phyloP scores from a whole-genome alignment of 2,797 vertebrate species.

The Thalassophryne amazonica region DNA sequence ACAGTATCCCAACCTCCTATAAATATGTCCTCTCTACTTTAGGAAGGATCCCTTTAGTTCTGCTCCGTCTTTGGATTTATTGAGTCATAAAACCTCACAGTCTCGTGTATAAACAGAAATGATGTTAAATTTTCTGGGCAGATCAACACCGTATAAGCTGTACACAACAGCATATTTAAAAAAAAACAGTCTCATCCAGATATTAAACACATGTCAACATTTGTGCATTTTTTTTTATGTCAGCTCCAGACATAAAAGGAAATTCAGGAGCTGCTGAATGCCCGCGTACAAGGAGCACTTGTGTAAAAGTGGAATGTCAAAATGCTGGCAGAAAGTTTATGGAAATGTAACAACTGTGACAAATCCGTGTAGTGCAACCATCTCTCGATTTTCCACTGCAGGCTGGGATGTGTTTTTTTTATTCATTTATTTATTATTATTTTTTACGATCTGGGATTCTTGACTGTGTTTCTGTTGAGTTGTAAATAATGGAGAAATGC shows the following conservation, averaged over 20 bases:
- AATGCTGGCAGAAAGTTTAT: constrained; percentile 17
- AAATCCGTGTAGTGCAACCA: constrained; percentile 2
- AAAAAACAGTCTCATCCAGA: not conserved
- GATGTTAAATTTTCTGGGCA: not conserved
- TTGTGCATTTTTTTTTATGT: no score
- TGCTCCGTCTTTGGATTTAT: constrained; percentile 6
- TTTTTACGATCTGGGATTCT: constrained; percentile 59
- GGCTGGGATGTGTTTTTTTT: constrained; percentile 59
- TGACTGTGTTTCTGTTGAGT: constrained; percentile 47
- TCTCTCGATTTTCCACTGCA: constrained; percentile 58
- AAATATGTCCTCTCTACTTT: constrained; percentile 10
- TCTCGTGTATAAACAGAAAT: constrained; percentile 9
- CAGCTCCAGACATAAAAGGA: constrained; percentile 15
- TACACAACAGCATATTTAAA: constrained; percentile 1
- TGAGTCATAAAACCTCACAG: constrained; percentile 9
- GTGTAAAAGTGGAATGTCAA: constrained; percentile 27
- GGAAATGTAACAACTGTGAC: not conserved
- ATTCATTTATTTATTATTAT: no score
- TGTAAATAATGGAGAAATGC: constrained; percentile 67
- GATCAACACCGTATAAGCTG: no score
- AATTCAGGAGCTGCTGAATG: constrained; percentile 5
- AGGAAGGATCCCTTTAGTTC: constrained; percentile 14
- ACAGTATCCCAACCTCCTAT: not conserved
- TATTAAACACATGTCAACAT: no score
- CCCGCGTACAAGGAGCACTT: constrained; percentile 1